Base-by-base conservation (phyloP, 2,888 invertebrate species). In the Hypena proboscidalis region DNA sequence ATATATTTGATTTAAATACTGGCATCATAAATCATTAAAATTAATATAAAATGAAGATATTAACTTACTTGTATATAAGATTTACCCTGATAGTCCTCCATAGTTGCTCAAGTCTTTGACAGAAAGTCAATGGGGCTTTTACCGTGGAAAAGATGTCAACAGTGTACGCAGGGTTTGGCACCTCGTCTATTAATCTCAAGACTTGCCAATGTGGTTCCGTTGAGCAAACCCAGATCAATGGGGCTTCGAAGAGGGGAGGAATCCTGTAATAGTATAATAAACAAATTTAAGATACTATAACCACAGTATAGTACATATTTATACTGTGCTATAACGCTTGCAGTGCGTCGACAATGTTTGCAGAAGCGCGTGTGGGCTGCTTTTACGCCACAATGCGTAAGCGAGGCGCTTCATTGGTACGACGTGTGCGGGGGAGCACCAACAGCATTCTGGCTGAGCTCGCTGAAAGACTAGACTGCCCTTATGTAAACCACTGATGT, bases 121-220 rank as follows among this genome's bases (percentile, higher is more conserved):
- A 62, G 32, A 81, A 78, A 1, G 21, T 57, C 1, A 83, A 58
- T 0, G 86, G 85, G 0, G 77, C 66, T 9, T 40, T 58, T 13
- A 44, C 55, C 0, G 44, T 20, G 0, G 81, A 70, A 31, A 83
- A 77, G 2, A 83, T 4, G 34, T 85, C 85, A 1, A 75, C 69
- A 5, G 48, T 76, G 41, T 79, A 84, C 0, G 85, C 73, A 0
- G 87, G 83, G 41, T 83, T 85, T 0, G 81, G 65, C 0, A 77
- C 32, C 2, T 79, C 83, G 7, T 85, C 85, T 1, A 85, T 58
- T 0, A 85, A 1, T 11, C 70, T 69, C 34, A 85, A 14, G 0
- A 77, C 20, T 13, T 74, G 68, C 74, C 83, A 83, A 30, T 84
- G 81, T 0, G 81, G 73, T 47, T 85, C 84, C 0, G 83, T 81